Evolutionary conservation across 2,888 invertebrate genomes (phyloP).

Genomic region (Hypolimnas misippus): DNA sequence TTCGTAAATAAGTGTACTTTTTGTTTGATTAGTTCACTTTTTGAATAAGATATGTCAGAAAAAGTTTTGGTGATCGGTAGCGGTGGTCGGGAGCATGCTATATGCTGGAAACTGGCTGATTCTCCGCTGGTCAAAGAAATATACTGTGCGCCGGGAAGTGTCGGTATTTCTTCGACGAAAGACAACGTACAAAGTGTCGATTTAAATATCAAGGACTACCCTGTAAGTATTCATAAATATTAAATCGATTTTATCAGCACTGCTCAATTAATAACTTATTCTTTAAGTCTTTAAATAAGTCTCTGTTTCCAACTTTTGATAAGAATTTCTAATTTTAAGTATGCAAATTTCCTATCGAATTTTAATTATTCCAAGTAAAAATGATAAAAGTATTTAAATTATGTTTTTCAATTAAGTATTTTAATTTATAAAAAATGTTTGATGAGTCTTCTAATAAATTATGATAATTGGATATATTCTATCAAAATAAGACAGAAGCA

Average conservation of each 20-base stretch:
- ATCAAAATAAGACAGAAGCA: too few relatives aligned
- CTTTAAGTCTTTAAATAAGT: too few relatives aligned
- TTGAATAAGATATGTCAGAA: conserved; percentile 63
- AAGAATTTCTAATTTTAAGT: too few relatives aligned
- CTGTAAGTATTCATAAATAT: conserved; percentile 80
- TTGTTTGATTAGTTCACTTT: conserved; percentile 19
- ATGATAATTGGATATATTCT: too few relatives aligned
- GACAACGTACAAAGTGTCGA: conserved; percentile 87
- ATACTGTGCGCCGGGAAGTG: conserved; percentile 95
- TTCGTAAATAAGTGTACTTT: conserved; percentile 40
- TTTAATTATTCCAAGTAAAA: too few relatives aligned
- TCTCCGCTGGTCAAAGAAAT: conserved; percentile 88
- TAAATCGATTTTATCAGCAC: neutral
- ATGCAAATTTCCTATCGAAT: too few relatives aligned
- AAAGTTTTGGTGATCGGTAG: conserved; percentile 93
- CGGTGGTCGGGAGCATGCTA: conserved; percentile 98
- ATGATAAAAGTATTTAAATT: too few relatives aligned
- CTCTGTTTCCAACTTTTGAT: too few relatives aligned
- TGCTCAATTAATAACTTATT: neutral
- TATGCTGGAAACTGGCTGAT: conserved; percentile 96
- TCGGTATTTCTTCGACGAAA: conserved; percentile 88
- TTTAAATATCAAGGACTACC: conserved; percentile 87
- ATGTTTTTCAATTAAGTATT: too few relatives aligned
- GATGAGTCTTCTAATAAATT: too few relatives aligned
- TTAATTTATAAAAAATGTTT: too few relatives aligned